phyloP scores from a whole-genome alignment of 1,140 invertebrate species.

The Lucilia cuprina region DNA sequence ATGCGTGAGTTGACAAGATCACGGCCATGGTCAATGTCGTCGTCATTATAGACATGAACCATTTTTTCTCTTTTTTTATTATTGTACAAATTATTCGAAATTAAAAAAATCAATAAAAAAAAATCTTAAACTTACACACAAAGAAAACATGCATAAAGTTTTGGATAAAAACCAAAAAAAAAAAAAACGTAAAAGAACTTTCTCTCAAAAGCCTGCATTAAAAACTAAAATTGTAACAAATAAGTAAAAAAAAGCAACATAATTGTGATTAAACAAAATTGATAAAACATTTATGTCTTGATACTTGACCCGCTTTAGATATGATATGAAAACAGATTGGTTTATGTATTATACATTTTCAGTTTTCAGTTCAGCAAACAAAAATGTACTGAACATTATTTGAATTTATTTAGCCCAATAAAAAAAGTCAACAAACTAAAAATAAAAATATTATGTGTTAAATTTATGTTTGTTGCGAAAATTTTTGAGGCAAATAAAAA shows the following conservation, averaged over 20 bases:
- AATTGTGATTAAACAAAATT: background rate
- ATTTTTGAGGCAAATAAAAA: too few species aligned
- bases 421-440: too few species aligned
- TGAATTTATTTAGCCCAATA: background rate
- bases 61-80: slow-evolving; percentile 7
- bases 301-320: slow-evolving; percentile 9
- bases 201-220: background rate
- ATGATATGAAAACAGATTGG: background rate
- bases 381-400: background rate
- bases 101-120: background rate
- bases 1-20: slow-evolving; percentile 35
- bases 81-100: background rate
- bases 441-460: too few species aligned
- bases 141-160: background rate
- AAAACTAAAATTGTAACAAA: background rate
- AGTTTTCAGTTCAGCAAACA: background rate
- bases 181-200: background rate
- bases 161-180: too few species aligned
- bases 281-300: background rate
- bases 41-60: slow-evolving; percentile 24
- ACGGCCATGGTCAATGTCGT: slow-evolving; percentile 34
- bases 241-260: background rate
- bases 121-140: background rate
- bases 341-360: background rate
- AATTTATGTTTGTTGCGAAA: too few species aligned